Percentiles rank a stretch among this genome's conserved stretches.
Conservation (phyloP, 2,797 vertebrate species). For the Triplophysa yarkandensis region DNA sequence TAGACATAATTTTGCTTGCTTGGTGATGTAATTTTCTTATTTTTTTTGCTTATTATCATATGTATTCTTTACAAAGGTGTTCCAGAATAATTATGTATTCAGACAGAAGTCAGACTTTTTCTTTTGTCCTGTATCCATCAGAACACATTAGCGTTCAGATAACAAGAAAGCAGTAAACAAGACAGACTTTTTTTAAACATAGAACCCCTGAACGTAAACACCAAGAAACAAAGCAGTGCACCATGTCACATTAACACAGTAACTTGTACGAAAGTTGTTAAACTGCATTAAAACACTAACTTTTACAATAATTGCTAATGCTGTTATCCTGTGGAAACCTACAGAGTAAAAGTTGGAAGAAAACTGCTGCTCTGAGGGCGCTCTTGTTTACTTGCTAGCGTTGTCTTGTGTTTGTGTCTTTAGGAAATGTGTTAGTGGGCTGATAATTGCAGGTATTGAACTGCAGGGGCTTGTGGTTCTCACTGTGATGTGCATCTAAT, state of each 20-base stretch:
- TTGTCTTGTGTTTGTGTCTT: conserved; percentile 46
- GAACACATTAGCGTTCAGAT: not conserved
- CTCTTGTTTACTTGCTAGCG: conserved; percentile 44
- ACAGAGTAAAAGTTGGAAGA: not conserved
- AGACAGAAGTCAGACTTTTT: too few relatives aligned
- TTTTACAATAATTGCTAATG: conserved; percentile 2
- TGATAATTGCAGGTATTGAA: conserved; percentile 51
- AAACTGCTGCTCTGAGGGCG: not conserved
- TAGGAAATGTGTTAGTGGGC: conserved; percentile 21
- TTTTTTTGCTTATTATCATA: too few relatives aligned
- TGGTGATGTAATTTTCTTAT: too few relatives aligned
- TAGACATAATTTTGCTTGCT: too few relatives aligned
- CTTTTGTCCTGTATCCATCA: not conserved
- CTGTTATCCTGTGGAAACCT: not conserved
- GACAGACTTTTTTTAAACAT: not conserved
- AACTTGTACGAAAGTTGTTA: not conserved
- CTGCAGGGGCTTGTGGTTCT: conserved; percentile 23
- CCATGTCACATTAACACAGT: not conserved
- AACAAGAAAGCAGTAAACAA: not conserved
- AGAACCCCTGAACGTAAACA: not conserved
- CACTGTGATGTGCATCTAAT: conserved; percentile 31
- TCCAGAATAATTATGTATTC: not conserved
- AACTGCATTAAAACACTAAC: not conserved
- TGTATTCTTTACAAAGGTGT: too few relatives aligned
- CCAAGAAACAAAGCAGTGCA: not conserved